These are phyloP conservation scores for Pseudoatta argentina DNA, from an alignment of 1,140 invertebrate species.

Conservation along the genomic window DNA sequence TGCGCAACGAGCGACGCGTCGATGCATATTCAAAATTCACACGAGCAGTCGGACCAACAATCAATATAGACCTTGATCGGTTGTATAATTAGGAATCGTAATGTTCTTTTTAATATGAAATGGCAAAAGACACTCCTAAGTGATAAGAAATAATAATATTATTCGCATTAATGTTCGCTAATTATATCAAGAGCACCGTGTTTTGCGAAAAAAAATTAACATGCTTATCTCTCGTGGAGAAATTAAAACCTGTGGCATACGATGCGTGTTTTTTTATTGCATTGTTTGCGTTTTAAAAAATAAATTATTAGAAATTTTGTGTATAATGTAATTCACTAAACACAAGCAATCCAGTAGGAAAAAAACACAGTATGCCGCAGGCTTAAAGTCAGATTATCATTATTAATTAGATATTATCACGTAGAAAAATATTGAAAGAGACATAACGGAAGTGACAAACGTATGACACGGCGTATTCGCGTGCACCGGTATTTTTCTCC, in stretches of 20 bases:
- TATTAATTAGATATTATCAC: neutral
- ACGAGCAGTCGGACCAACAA: neutral
- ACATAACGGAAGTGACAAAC: neutral
- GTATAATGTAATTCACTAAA: no score
- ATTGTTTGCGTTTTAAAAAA: no score
- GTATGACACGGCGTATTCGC: neutral
- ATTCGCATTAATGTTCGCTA: neutral
- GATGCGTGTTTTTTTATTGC: no score
- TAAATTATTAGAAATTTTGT: no score
- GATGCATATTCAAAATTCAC: conserved; percentile 50
- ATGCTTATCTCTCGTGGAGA: neutral
- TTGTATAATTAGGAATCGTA: neutral
- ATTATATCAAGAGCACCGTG: neutral
- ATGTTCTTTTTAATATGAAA: neutral
- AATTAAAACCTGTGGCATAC: neutral
- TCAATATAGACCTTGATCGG: neutral
- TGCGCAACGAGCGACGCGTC: neutral
- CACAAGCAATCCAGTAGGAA: no score
- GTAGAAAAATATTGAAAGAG: neutral
- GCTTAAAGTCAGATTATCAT: neutral
- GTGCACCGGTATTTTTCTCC: conserved; percentile 27
- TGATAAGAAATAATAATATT: neutral
- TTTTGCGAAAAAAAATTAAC: neutral
- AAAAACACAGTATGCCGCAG: no score
- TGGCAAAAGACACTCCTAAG: neutral